phyloP scores from a whole-genome alignment of 2,888 invertebrate species.

The Tyria jacobaeae region DNA sequence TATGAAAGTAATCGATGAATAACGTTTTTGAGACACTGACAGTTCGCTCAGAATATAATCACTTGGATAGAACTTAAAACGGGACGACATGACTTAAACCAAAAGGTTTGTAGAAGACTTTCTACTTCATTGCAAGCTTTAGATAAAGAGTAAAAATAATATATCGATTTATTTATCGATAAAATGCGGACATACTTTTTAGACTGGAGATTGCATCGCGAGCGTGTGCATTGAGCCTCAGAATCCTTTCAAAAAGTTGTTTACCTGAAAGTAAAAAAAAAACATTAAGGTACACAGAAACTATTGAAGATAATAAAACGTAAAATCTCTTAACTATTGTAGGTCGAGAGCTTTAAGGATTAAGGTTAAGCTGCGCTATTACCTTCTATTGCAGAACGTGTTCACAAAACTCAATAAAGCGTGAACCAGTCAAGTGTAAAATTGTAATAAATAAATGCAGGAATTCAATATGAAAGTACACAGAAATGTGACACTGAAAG shows the following conservation, averaged over 20 bases:
- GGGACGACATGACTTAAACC: too few species aligned
- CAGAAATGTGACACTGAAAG: background rate
- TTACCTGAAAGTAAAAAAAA: constrained; percentile 65
- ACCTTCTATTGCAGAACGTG: constrained; percentile 48
- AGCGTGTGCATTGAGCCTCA: constrained; percentile 34
- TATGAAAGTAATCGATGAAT: background rate
- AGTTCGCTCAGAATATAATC: too few species aligned
- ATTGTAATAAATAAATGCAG: constrained; percentile 35
- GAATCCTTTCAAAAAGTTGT: constrained; percentile 43
- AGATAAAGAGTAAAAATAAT: too few species aligned
- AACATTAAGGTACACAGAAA: constrained; percentile 29
- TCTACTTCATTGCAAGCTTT: too few species aligned
- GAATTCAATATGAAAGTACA: constrained; percentile 20
- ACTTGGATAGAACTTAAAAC: too few species aligned
- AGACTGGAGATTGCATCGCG: constrained; percentile 32
- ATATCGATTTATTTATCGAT: background rate
- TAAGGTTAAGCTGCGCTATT: constrained; percentile 49
- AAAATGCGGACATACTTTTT: constrained; percentile 22
- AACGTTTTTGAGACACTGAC: too few species aligned
- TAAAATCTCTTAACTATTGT: constrained; percentile 62
- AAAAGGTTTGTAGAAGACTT: too few species aligned
- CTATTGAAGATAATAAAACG: constrained; percentile 41
- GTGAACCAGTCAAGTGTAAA: constrained; percentile 28
- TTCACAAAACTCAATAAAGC: constrained; percentile 39
- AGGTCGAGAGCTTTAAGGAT: constrained; percentile 52